Percentiles rank a stretch among this genome's conserved stretches.
Conservation (phyloP, 2,113 vertebrate genomes). For the Sialia sialis region DNA sequence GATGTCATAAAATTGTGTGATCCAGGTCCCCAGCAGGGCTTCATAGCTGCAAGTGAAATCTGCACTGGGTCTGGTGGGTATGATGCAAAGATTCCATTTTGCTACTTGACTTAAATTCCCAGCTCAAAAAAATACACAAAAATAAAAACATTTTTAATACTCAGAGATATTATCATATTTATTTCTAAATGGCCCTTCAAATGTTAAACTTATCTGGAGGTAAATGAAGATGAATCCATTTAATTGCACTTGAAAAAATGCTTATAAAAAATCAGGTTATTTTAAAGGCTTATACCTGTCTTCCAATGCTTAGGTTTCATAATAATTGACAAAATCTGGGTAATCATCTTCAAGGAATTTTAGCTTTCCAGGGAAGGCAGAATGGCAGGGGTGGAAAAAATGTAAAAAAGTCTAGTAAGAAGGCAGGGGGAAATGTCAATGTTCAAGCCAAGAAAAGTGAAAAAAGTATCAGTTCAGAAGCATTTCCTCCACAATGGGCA, state of each 20-base stretch:
- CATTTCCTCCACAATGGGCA: neutral
- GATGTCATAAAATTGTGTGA: accelerated
- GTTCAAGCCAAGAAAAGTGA: neutral
- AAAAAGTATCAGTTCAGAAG: neutral
- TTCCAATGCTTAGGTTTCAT: neutral
- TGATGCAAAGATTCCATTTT: neutral
- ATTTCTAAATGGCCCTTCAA: neutral
- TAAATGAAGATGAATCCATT: neutral
- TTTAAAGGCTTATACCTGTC: neutral
- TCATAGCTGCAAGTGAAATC: neutral
- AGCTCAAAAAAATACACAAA: neutral
- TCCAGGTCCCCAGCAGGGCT: neutral
- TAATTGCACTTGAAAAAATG: neutral
- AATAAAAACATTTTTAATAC: neutral
- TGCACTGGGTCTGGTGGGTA: neutral
- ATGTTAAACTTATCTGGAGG: neutral
- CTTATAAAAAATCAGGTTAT: neutral
- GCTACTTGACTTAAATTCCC: neutral
- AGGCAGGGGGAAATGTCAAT: neutral
- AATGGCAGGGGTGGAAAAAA: neutral
- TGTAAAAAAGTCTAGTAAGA: neutral
- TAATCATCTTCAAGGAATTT: neutral
- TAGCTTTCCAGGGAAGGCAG: neutral
- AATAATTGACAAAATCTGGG: neutral
- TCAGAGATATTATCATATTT: neutral